Percentiles rank a stretch among this genome's conserved stretches.
These are phyloP conservation scores for Alsophila aescularia DNA, from an alignment of 2,888 invertebrate species.

Conservation along the genomic window DNA sequence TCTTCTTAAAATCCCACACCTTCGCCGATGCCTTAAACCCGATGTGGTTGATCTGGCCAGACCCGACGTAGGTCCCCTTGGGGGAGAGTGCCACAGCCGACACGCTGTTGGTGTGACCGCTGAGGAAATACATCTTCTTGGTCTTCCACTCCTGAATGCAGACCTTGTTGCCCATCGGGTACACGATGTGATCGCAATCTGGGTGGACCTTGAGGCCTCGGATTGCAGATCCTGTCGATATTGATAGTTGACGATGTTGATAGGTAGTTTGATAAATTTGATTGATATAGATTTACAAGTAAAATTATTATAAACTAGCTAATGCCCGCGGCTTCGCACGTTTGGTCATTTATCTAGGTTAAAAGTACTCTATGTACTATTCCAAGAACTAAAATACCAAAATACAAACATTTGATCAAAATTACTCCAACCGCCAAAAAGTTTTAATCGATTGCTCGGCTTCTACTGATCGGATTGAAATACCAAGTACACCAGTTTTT, in stretches of 20 bases:
- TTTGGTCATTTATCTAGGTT: too few relatives aligned
- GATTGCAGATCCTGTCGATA: constrained; percentile 64
- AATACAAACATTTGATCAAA: too few relatives aligned
- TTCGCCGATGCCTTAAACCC: constrained; percentile 95
- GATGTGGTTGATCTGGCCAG: constrained; percentile 95
- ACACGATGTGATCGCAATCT: constrained; percentile 87
- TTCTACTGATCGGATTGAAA: too few relatives aligned
- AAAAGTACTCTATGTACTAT: too few relatives aligned
- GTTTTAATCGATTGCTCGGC: too few relatives aligned
- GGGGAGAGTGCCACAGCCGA: constrained; percentile 91
- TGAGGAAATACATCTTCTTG: constrained; percentile 89
- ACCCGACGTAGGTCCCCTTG: constrained; percentile 91
- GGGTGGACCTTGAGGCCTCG: constrained; percentile 89
- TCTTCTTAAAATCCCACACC: constrained; percentile 92
- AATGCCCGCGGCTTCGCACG: too few relatives aligned
- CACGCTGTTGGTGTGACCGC: constrained; percentile 92
- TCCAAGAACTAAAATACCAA: too few relatives aligned
- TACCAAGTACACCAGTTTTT: too few relatives aligned
- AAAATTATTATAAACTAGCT: too few relatives aligned
- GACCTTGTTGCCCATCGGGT: constrained; percentile 92
- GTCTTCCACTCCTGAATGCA: constrained; percentile 88
- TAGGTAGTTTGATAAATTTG: too few relatives aligned
- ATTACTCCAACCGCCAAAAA: too few relatives aligned
- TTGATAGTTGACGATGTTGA: background rate
- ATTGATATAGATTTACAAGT: too few relatives aligned